Conservation (phyloP, 2,888 invertebrate genomes). For the Cephus spinipes region DNA sequence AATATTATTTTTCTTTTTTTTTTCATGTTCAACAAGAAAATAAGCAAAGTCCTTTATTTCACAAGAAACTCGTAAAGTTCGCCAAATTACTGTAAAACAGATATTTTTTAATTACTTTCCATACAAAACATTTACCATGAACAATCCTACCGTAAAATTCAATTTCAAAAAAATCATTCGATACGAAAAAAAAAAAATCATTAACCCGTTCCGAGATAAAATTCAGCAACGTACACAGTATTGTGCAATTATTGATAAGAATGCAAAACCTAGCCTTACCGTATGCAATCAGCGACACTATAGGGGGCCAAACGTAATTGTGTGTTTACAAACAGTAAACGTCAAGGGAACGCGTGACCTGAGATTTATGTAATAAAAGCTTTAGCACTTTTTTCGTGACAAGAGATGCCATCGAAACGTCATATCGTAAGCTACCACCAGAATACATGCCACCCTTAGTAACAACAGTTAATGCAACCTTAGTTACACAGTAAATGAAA, state of each 20-base stretch:
- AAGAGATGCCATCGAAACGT: not conserved
- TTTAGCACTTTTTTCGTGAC: slow-evolving; percentile 12
- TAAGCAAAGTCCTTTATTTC: not conserved
- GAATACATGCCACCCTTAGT: not conserved
- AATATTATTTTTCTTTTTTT: not conserved
- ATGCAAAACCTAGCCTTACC: not conserved
- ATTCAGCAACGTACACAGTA: not conserved
- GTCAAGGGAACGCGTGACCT: slow-evolving; percentile 18
- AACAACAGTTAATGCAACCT: too few species aligned
- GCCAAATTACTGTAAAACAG: not conserved
- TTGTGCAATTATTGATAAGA: not conserved
- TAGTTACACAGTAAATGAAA: not conserved
- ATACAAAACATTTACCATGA: too few species aligned
- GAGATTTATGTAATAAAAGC: slow-evolving; percentile 6
- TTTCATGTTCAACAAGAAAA: not conserved
- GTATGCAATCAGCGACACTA: not conserved
- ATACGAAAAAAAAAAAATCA: not conserved
- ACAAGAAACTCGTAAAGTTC: not conserved
- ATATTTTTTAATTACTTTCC: not conserved
- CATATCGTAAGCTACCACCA: not conserved
- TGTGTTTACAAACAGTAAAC: slow-evolving; percentile 19
- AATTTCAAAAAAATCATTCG: too few species aligned
- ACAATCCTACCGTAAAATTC: too few species aligned
- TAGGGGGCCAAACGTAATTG: not conserved
- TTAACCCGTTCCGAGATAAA: not conserved